Conservation (phyloP, 2,113 vertebrate species). For the Heptranchias perlo region DNA sequence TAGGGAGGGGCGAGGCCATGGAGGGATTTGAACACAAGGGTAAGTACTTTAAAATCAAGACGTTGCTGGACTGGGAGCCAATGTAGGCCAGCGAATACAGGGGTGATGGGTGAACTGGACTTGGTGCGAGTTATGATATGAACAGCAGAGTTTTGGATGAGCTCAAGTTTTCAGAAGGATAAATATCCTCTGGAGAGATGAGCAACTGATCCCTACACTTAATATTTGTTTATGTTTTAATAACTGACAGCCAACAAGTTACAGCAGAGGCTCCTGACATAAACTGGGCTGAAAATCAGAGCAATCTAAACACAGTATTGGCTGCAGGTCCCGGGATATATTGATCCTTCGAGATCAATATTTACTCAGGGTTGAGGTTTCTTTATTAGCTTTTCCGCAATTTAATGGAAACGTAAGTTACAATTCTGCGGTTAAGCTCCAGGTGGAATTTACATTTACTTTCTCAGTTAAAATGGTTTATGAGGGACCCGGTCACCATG, state of each 20-base stretch:
- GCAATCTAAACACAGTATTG: neutral
- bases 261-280: neutral
- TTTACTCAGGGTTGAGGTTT: neutral
- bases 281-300: neutral
- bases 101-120: neutral
- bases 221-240: neutral
- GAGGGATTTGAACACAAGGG: neutral
- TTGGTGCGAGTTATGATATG: neutral
- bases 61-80: neutral
- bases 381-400: neutral
- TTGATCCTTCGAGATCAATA: neutral
- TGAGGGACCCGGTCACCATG: neutral
- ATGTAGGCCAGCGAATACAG: neutral
- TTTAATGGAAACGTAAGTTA: neutral
- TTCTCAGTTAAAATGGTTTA: neutral
- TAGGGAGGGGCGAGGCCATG: neutral
- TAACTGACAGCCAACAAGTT: neutral
- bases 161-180: neutral
- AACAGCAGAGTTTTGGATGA: neutral
- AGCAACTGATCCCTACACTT: neutral
- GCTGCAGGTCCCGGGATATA: neutral
- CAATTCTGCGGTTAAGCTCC: neutral
- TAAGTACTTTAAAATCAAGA: neutral
- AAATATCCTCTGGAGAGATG: neutral
- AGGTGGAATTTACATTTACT: neutral